Base-by-base conservation (phyloP, 1,140 invertebrate genomes). In the Caenorhabditis elegans region DNA sequence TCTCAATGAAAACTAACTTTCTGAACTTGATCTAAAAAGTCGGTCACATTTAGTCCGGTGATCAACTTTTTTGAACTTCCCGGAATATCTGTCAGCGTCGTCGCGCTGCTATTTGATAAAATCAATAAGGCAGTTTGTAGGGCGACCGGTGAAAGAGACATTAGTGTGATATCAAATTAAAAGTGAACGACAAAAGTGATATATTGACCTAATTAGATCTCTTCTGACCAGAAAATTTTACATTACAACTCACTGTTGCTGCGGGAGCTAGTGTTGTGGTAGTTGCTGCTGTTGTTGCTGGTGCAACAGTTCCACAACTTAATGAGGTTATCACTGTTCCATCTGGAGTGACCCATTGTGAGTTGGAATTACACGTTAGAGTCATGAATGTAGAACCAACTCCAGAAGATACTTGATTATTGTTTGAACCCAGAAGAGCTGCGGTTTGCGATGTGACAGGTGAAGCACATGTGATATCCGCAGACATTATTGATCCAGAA, bases 101-200 rank as follows among this genome's bases (percentile, higher is more conserved):
- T 70, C 19, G 60, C 34, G 28, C 34, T 70, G 39, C 60, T 70
- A 70, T 70, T 70, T 22, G 60, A 70, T 13, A 70, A 43, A 70
- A 70, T 70, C 60, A 70, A 70, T 70, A 70, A n/a, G 10, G 60
- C 60, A 5, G 60, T 70, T 22, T 70, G 60, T 11, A 70, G 60
- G 2, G 60, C 60, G 13, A 70, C 34, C 8, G 60, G 60, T 1
- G 70, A 43, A 76, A 24, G 31, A 11, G 75, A 19, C 47, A 49
- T 77, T 77, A n/a, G 26, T 77, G 24, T 8, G 24, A 24, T 48
- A 34, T 47, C 47, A 36, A 49, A 48, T 77, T 15, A n/a, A 0
- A 8, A 43, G 39, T 43, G n/a, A 11, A n/a, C 34, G 75, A 24
- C 22, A 28, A 31, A 49, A 19, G 22, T 51, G 46, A 28, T 48